These are phyloP conservation scores for Xestia ashworthii DNA, from an alignment of 2,888 invertebrate species.

Conservation along the genomic window DNA sequence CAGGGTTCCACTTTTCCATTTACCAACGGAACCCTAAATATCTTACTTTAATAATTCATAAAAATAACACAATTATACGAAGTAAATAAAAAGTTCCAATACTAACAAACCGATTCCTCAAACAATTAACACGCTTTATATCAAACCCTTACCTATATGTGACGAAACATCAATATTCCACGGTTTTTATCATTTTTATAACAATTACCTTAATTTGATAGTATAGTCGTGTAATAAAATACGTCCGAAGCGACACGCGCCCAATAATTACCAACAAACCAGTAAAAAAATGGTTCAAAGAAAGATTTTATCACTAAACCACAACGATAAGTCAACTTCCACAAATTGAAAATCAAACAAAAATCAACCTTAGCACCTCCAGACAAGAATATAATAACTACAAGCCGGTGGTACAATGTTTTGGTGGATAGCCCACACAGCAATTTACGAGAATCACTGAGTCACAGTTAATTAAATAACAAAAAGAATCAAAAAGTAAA, in stretches of 20 bases:
- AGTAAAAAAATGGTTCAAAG: constrained; percentile 72
- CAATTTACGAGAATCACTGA: constrained; percentile 80
- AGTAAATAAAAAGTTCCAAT: constrained; percentile 2
- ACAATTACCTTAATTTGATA: constrained; percentile 74
- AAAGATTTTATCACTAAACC: constrained; percentile 72
- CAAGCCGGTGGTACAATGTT: not conserved
- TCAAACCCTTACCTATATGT: constrained; percentile 56
- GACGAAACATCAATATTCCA: constrained; percentile 64
- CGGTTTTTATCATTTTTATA: constrained; percentile 67
- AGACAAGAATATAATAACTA: not conserved
- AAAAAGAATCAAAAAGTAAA: constrained; percentile 75
- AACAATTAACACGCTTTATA: constrained; percentile 63
- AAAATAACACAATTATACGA: constrained; percentile 3
- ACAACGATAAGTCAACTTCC: constrained; percentile 19
- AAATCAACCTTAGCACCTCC: constrained; percentile 19
- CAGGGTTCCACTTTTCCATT: not conserved
- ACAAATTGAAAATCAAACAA: constrained; percentile 20
- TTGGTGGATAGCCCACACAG: constrained; percentile 69
- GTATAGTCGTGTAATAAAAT: constrained; percentile 70
- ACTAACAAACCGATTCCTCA: constrained; percentile 56
- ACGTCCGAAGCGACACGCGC: constrained; percentile 69
- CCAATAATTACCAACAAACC: constrained; percentile 72
- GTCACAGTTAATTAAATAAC: constrained; percentile 87
- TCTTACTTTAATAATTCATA: not conserved
- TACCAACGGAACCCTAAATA: not conserved